Evolutionary conservation across 2,888 invertebrate species (phyloP).

Genomic region (Holacanthella duospinosa): DNA sequence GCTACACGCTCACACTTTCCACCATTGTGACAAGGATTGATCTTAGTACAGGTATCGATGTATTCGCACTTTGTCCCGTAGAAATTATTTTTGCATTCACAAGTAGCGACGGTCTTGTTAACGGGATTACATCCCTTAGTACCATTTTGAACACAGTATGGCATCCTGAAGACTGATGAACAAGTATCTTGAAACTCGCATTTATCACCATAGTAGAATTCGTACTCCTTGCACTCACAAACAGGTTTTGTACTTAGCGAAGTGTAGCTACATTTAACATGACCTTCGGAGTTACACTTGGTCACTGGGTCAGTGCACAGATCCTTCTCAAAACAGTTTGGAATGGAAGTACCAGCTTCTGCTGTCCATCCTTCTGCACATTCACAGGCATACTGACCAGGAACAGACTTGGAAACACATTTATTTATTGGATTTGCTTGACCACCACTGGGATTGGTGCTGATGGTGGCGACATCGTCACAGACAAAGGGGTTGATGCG

Average conservation of each 20-base stretch:
- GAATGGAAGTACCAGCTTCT: too few species aligned
- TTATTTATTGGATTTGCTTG: neutral
- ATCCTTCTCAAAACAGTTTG: too few species aligned
- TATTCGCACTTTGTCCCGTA: neutral
- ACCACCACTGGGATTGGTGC: neutral
- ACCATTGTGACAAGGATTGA: neutral
- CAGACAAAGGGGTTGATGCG: neutral
- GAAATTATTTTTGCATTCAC: neutral
- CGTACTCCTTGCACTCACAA: neutral
- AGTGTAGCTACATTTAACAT: neutral
- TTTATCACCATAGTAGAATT: neutral
- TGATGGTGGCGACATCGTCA: neutral
- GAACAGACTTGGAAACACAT: neutral
- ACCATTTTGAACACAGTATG: neutral
- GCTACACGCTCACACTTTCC: neutral
- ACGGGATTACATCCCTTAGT: too few species aligned
- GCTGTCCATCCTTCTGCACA: neutral
- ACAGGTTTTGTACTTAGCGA: neutral
- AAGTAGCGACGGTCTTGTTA: neutral
- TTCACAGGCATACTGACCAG: neutral
- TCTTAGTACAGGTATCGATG: neutral
- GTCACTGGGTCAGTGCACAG: too few species aligned
- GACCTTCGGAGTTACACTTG: neutral
- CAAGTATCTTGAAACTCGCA: neutral
- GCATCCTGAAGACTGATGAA: too few species aligned